phyloP scores from a whole-genome alignment of 2,888 invertebrate species.

The Cetonia aurata region DNA sequence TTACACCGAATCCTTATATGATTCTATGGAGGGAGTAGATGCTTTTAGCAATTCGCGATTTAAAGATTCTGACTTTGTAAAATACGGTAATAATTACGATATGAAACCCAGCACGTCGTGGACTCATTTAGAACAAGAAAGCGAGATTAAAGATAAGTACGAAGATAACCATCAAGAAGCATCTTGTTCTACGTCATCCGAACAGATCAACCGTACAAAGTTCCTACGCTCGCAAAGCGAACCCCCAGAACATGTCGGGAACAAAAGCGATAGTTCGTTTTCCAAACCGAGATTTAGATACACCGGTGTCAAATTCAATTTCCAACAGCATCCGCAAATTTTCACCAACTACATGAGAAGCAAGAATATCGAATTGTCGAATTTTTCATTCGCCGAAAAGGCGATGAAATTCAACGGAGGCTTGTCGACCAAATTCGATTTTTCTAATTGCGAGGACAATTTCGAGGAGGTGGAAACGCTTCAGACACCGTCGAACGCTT shows the following conservation, averaged over 20 bases:
- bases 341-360: slow-evolving; percentile 82
- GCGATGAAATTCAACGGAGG: slow-evolving; percentile 67
- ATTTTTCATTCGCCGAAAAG: slow-evolving; percentile 72
- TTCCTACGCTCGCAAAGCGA: slow-evolving; percentile 59
- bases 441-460: slow-evolving; percentile 62
- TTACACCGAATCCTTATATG: slow-evolving; percentile 40
- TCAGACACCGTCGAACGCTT: slow-evolving; percentile 84
- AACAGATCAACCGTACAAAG: slow-evolving; percentile 19
- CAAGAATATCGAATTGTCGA: slow-evolving; percentile 76
- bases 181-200: slow-evolving; percentile 29
- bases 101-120: slow-evolving; percentile 57
- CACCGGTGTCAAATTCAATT: slow-evolving; percentile 81
- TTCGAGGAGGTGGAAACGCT: slow-evolving; percentile 71
- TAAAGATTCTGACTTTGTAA: slow-evolving; percentile 54
- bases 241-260: slow-evolving; percentile 57
- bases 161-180: slow-evolving; percentile 1
- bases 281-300: slow-evolving; percentile 68
- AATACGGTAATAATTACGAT: slow-evolving; percentile 42
- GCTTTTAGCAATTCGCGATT: slow-evolving; percentile 46
- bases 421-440: slow-evolving; percentile 54
- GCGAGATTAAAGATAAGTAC: neutral
- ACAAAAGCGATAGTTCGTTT: slow-evolving; percentile 37
- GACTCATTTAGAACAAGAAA: slow-evolving; percentile 47
- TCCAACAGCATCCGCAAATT: slow-evolving; percentile 80
- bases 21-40: slow-evolving; percentile 35